phyloP scores from a whole-genome alignment of 2,113 vertebrate species.

The Cololabis saira region DNA sequence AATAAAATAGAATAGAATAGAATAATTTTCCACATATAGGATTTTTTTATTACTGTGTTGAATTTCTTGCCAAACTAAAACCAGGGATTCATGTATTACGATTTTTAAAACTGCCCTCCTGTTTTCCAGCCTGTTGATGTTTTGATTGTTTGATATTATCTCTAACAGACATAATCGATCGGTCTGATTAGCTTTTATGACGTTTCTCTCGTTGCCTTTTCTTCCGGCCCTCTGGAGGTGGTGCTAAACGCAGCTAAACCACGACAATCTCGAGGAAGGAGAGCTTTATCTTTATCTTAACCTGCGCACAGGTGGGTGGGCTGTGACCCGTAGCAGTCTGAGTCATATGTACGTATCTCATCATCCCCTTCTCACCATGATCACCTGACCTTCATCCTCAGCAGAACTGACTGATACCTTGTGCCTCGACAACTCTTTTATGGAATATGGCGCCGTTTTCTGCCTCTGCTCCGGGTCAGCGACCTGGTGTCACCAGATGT shows the following conservation, averaged over 20 bases:
- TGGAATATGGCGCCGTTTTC: conserved; percentile 83
- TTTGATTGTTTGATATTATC: not conserved
- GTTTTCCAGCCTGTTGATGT: conserved; percentile 6
- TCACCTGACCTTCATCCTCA: conserved; percentile 27
- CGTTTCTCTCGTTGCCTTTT: conserved; percentile 25
- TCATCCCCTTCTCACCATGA: conserved; percentile 30
- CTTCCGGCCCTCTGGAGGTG: conserved; percentile 28
- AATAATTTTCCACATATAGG: not conserved
- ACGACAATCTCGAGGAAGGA: conserved; percentile 68
- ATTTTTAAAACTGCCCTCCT: conserved; percentile 4
- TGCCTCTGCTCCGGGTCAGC: conserved; percentile 63
- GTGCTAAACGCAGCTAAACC: conserved; percentile 20
- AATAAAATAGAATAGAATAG: not conserved
- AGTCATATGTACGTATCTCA: conserved; percentile 41
- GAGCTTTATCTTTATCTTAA: conserved; percentile 34
- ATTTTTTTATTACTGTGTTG: not conserved
- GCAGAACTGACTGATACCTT: conserved; percentile 80
- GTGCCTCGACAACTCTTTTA: conserved; percentile 95
- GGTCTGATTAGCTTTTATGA: conserved; percentile 6
- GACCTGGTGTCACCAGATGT: conserved; percentile 84
- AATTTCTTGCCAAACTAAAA: conserved; percentile 1
- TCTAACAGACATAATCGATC: not conserved
- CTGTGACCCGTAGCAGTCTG: conserved; percentile 39
- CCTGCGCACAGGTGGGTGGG: not conserved
- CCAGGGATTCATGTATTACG: conserved; percentile 12